Base-by-base conservation (phyloP, 2,888 invertebrate genomes). In the Yponomeuta malinellus region DNA sequence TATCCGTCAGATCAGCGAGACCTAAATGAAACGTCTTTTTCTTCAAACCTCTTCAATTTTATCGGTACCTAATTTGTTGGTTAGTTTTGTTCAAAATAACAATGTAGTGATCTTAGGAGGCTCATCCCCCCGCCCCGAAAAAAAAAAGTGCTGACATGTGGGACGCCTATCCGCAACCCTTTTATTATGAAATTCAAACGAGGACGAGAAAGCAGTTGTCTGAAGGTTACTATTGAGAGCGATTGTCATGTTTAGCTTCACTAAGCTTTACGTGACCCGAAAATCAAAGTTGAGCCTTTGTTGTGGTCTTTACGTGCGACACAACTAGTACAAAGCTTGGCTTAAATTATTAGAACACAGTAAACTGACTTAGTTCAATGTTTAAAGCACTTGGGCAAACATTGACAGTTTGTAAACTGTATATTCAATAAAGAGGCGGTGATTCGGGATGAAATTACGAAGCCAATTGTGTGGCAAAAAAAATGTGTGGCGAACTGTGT, bases 221-320 rank as follows among this genome's bases (percentile, higher is more conserved):
- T 31, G 65, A 65, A 65, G 65, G 65, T 31, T 33, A 65, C 29
- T n/a, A 65, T 64, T 23, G 31, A 23, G 31, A 29, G 52, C 15
- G 52, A 59, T 59, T 59, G 52, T 15, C 63, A 63, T 65, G 65
- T 65, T 65, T 29, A 29, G 31, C 10, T 29, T 33, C 10, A 29
- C 65, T 77, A 72, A 72, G 74, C 73, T 75, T 74, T 74, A 72
- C 71, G 72, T 72, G 70, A 74, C 75, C 71, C 74, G 73, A 75
- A 76, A 76, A 73, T 72, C 33, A 76, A 78, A 78, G 75, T 79
- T 78, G 74, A 29, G 71, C 72, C 67, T 71, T 71, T 71, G 70
- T 77, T 74, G 74, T 68, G 71, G 74, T 75, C 74, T 69, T 72
- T 72, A 59, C 72, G 71, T 72, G 73, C 43, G 75, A 75, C 74